Conservation (phyloP, 2,797 vertebrate species). For the Sebastes kiyomatsui region DNA sequence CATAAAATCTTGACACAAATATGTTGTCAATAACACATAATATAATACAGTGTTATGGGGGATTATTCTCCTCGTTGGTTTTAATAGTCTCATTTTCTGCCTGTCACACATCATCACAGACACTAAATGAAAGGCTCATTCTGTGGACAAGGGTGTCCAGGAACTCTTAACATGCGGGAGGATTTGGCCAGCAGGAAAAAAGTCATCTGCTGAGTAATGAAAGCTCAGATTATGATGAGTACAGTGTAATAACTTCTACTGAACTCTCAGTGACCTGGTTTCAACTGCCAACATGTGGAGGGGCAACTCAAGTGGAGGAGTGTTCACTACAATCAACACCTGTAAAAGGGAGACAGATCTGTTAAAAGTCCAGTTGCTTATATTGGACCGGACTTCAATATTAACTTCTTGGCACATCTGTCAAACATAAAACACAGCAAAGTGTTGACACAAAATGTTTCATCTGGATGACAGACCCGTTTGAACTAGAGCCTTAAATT, state of each 20-base stretch:
- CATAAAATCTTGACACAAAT: constrained; percentile 22
- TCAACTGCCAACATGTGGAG: constrained; percentile 15
- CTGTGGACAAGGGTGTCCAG: constrained; percentile 14
- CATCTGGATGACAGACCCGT: constrained; percentile 1
- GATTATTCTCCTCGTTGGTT: constrained; percentile 23
- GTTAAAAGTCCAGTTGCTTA: constrained; percentile 1
- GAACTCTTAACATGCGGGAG: constrained; percentile 3
- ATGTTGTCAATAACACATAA: constrained; percentile 16
- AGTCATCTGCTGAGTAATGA: constrained; percentile 39
- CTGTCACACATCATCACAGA: constrained; percentile 42
- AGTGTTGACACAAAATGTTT: background rate
- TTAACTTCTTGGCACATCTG: constrained; percentile 8
- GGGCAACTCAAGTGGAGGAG: background rate
- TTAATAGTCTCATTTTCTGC: constrained; percentile 42
- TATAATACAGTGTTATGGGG: background rate
- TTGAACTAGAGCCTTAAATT: background rate
- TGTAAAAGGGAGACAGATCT: background rate
- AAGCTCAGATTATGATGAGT: constrained; percentile 48
- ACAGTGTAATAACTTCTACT: constrained; percentile 42
- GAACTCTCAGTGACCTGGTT: constrained; percentile 52
- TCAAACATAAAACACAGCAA: constrained; percentile 13
- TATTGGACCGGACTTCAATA: background rate
- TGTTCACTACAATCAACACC: background rate
- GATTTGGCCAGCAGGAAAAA: constrained; percentile 37
- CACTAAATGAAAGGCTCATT: constrained; percentile 32